Evolutionary conservation across 1,140 invertebrate species (phyloP), one percentile per base, ranked within the genome.

Genomic region (Vanessa atalanta): DNA sequence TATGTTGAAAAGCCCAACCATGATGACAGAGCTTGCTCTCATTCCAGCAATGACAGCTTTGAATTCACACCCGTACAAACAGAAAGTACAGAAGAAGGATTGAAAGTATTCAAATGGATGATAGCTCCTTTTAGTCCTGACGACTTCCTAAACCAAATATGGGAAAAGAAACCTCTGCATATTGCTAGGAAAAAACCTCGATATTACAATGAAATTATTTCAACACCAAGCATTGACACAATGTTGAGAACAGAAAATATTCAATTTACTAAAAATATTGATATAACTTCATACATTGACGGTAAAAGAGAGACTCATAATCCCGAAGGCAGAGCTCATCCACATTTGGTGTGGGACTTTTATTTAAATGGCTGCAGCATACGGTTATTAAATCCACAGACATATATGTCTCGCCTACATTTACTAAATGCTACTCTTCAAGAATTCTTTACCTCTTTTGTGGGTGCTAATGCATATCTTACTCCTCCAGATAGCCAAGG

Each of bases 401-500:
- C 96, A 0, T 99, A 97, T 85, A 94, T 97, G 65, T 84, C 93
- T 5, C 93, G 93, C 65, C 79, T 97, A 47, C 95, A 95, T 80
- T 80, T 93, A 16, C 70, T 96, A 5, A 95, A 95, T 91, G 92
- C 97, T n/a, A 95, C 95, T 12, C 90, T 99, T 64, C 99, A 99
- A 93, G 99, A 99, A 92, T 97, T 95, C 85, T 99, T 99, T 87
- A 96, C 96, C 63, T 98, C 96, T 72, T 97, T 98, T 93, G 97
- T 98, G 60, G 98, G 98, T 12, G 96, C 97, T 3, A 99, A 99
- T 95, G 95, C 96, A 14, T 99, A 99, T 87, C 89, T 99, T 61
- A 99, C 99, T n/a, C 99, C 99, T 15, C 96, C 98, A 11, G 96
- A 96, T 70, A 97, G 97, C 81, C 98, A 99, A 94, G 98, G 99